A percentile compares a stretch with the other conserved stretches of the same genome.
Evolutionary conservation across 2,797 vertebrate genomes (phyloP).

Genomic region (Coendou prehensilis): DNA sequence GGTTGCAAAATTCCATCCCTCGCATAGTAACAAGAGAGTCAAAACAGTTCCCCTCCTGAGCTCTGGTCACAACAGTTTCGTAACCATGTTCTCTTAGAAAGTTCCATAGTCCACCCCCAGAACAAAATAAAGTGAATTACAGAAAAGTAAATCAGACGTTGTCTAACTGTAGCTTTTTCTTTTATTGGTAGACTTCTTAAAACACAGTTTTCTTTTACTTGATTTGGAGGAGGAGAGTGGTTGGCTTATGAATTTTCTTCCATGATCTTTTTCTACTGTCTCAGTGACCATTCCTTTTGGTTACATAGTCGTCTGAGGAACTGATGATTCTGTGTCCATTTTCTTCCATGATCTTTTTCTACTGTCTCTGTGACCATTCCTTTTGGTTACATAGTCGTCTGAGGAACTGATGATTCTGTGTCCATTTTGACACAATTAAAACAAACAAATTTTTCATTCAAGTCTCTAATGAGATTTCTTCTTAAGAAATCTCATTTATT

Average conservation of each 20-base stretch:
- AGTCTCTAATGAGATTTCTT: slow-evolving; percentile 45
- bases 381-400: neutral
- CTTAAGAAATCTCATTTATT: neutral
- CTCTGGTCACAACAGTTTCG: slow-evolving; percentile 62
- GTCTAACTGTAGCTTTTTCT: neutral
- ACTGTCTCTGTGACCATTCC: neutral
- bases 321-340: neutral
- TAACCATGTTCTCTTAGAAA: slow-evolving; percentile 77
- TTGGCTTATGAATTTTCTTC: neutral
- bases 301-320: neutral
- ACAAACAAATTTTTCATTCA: slow-evolving; percentile 36
- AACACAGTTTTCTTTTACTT: neutral
- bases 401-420: neutral
- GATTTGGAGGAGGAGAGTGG: neutral
- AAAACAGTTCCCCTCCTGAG: slow-evolving; percentile 78
- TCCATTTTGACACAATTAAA: slow-evolving; percentile 1
- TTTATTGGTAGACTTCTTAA: neutral
- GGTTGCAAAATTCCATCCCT: slow-evolving; percentile 84
- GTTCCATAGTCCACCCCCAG: slow-evolving; percentile 61
- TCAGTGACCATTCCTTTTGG: neutral
- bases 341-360: slow-evolving; percentile 24
- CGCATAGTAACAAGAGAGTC: slow-evolving; percentile 82
- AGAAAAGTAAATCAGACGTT: slow-evolving; percentile 67
- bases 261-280: neutral
- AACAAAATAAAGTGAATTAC: slow-evolving; percentile 71